phyloP scores from a whole-genome alignment of 2,888 invertebrate genomes.

The Physocephala rufipes region DNA sequence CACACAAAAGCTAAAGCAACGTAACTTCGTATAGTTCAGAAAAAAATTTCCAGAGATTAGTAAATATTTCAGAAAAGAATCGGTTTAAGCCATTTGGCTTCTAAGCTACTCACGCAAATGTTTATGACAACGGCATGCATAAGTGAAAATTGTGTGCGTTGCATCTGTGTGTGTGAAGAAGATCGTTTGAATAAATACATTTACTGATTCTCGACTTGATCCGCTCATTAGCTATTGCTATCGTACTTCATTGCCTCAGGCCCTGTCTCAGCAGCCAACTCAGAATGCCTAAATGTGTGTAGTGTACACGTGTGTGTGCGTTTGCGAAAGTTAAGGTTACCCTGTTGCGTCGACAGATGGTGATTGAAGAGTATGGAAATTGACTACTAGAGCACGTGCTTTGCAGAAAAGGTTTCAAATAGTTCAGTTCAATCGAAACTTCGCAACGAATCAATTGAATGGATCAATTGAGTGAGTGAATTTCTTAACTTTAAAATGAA shows the following conservation, averaged over 20 bases:
- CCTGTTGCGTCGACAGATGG: conserved; percentile 12
- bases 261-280: too few relatives aligned
- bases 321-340: background rate
- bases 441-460: conserved; percentile 12
- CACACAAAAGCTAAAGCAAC: too few relatives aligned
- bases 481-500: background rate
- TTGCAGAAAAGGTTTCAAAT: conserved; percentile 11
- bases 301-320: background rate
- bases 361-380: conserved; percentile 3
- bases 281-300: background rate
- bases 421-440: conserved; percentile 21
- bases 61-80: too few relatives aligned
- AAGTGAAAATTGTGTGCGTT: too few relatives aligned
- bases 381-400: conserved; percentile 21
- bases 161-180: too few relatives aligned
- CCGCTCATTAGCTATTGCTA: background rate
- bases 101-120: too few relatives aligned
- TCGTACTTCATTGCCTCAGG: background rate
- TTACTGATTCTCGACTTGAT: background rate
- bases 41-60: too few relatives aligned
- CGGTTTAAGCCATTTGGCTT: too few relatives aligned
- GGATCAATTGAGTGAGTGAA: background rate
- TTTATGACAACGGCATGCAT: too few relatives aligned
- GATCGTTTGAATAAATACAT: too few relatives aligned
- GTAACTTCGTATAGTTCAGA: too few relatives aligned